Evolutionary conservation across 2,113 vertebrate genomes (phyloP), one percentile per base, ranked within the genome.

Genomic region (Odontesthes bonariensis): DNA sequence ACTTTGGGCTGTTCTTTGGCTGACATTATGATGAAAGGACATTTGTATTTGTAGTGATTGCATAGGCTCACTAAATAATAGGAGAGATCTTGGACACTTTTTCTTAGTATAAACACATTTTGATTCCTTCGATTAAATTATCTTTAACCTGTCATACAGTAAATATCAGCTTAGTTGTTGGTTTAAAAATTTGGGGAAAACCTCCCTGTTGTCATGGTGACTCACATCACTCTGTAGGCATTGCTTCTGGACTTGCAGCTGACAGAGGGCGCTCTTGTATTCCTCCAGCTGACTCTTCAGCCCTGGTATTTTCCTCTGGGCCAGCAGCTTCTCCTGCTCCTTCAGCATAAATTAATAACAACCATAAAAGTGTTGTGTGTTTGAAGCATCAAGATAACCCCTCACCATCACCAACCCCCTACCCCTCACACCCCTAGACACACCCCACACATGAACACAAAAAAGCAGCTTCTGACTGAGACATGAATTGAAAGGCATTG

Each of bases 191-290:
- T 7, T 49, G 46, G 7, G 47, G 11, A 8, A 9, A 52, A 59
- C 20, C 12, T 59, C 20, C 6, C 23, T 22, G 76, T 89, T 89
- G 83, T 71, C 66, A 79, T 89, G 82, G 83, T 70, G 42, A 69
- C 91, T 58, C 88, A 98, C 97, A 96, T 99, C 97, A 27, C 93
- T 92, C 70, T 96, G 96, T 27, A 98, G 93, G 46, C 95, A 95
- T 1, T 93, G 92, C 74, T 95, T 97, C 86, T 98, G 96, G 0
- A 85, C 86, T 82, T 97, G 95, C 11, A 98, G 93, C 90, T 96
- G 95, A 60, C 94, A 96, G 87, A 98, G 92, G 83, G 95, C 90
- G 76, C 93, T 96, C 92, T 94, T 96, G 86, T 95, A 94, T 72
- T 98, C 96, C 65, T 98, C 96, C 88, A 98, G 90, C 84, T 98